phyloP scores from a whole-genome alignment of 1,140 invertebrate genomes.

The Helicoverpa armigera region DNA sequence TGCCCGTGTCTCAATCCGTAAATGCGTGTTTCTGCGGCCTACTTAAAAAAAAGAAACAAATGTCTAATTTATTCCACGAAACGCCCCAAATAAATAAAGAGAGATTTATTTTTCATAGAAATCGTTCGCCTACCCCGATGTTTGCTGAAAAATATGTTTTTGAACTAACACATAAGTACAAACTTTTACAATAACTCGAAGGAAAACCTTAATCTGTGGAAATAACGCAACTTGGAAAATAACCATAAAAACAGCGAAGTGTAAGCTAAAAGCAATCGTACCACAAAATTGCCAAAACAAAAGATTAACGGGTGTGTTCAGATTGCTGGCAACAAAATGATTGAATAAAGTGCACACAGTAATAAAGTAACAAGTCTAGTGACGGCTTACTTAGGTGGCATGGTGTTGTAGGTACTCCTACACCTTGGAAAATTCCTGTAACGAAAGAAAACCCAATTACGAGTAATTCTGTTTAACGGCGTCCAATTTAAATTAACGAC shows the following conservation, averaged over 20 bases:
- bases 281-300: constrained; percentile 33
- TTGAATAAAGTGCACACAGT: constrained; percentile 25
- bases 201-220: constrained; percentile 16
- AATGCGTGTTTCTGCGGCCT: constrained; percentile 1
- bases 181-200: constrained; percentile 26
- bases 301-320: constrained; percentile 18
- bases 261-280: constrained; percentile 26
- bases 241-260: constrained; percentile 34
- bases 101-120: neutral
- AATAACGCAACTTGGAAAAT: constrained; percentile 10
- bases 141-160: neutral
- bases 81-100: constrained; percentile 14
- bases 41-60: constrained; percentile 17
- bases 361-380: constrained; percentile 13
- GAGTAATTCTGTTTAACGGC: constrained; percentile 44
- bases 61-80: constrained; percentile 12
- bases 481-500: constrained; percentile 26
- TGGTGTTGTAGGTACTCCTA: constrained; percentile 69
- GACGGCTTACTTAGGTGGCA: constrained; percentile 83
- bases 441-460: constrained; percentile 72
- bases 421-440: constrained; percentile 76
- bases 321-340: constrained; percentile 30
- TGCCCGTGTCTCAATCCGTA: neutral
- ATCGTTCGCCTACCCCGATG: neutral
- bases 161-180: neutral